Percentiles rank a stretch among this genome's conserved stretches.
Conservation (phyloP, 1,140 invertebrate species). For the Aphidius ervi region DNA sequence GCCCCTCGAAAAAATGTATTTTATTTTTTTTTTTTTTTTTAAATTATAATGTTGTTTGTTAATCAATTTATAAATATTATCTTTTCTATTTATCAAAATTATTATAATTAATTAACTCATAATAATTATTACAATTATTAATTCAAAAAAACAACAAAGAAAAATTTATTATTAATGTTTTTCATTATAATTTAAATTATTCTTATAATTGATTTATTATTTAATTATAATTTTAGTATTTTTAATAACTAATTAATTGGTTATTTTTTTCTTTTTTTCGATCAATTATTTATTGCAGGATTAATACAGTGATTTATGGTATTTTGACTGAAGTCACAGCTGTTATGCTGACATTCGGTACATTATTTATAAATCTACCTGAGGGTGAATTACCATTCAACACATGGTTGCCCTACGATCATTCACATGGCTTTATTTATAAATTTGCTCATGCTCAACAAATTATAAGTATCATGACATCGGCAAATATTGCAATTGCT, state of each 20-base stretch:
- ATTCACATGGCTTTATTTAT: conserved; percentile 9
- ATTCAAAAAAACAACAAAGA: too few relatives aligned
- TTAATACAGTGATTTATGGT: conserved; percentile 17
- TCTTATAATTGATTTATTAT: too few relatives aligned
- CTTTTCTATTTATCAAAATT: too few relatives aligned
- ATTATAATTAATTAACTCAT: too few relatives aligned
- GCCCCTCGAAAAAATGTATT: too few relatives aligned
- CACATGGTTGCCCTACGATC: conserved; percentile 15
- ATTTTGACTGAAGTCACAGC: conserved; percentile 19
- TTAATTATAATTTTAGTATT: too few relatives aligned
- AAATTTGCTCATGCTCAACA: conserved; percentile 15
- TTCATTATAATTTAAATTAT: too few relatives aligned
- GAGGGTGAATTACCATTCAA: conserved; percentile 15
- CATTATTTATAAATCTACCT: conserved; percentile 8
- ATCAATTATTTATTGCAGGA: conserved; percentile 5
- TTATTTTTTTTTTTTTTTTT: too few relatives aligned
- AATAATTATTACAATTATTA: too few relatives aligned
- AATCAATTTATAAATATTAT: too few relatives aligned
- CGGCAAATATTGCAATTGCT: conserved; percentile 14
- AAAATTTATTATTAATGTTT: too few relatives aligned
- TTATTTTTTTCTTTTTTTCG: neutral
- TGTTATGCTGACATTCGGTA: conserved; percentile 17
- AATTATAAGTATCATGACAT: conserved; percentile 15
- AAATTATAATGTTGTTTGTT: too few relatives aligned
- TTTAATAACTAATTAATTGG: neutral